These are phyloP conservation scores for Daphoenositta chrysoptera DNA, from an alignment of 2,113 vertebrate genomes.

Conservation along the genomic window DNA sequence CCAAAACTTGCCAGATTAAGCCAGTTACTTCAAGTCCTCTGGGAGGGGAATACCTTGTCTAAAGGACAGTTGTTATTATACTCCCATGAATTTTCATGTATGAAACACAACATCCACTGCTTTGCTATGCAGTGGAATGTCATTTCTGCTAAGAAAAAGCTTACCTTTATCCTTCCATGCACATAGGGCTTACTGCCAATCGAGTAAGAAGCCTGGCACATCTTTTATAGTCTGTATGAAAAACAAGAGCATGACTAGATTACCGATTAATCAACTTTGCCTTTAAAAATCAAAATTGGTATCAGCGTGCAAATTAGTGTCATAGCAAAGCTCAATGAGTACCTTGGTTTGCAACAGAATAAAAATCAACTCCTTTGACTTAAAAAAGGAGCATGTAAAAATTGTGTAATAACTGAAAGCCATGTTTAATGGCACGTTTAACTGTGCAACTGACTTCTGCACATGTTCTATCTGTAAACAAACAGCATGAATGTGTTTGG, in stretches of 20 bases:
- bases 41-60: background rate
- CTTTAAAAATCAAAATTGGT: background rate
- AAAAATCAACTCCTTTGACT: background rate
- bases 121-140: background rate
- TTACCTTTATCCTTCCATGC: conserved; percentile 87
- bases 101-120: background rate
- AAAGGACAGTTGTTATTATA: background rate
- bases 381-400: background rate
- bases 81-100: background rate
- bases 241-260: conserved; percentile 6
- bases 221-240: conserved; percentile 86
- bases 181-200: conserved; percentile 88
- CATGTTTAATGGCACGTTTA: background rate
- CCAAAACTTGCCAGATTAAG: background rate
- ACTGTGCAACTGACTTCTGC: background rate
- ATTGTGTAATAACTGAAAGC: background rate
- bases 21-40: background rate
- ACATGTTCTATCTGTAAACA: background rate
- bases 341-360: background rate
- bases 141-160: background rate
- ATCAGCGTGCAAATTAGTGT: background rate
- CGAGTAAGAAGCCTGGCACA: conserved; percentile 92
- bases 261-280: background rate
- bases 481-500: background rate
- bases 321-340: background rate